Base-by-base conservation (phyloP, 2,113 vertebrate genomes). In the Caloenas nicobarica region DNA sequence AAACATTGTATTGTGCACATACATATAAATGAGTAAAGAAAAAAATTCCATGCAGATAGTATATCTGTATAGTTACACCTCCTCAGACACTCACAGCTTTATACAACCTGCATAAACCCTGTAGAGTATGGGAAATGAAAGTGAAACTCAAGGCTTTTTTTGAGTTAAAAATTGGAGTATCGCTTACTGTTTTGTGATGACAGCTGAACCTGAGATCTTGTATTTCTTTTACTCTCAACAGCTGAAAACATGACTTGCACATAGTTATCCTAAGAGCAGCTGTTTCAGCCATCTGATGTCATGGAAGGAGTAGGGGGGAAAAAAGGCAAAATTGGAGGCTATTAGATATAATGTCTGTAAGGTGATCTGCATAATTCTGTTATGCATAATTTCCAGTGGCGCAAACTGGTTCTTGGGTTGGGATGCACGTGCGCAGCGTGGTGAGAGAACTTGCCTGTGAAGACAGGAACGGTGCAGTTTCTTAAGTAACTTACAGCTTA, bases 201-300 rank as follows among this genome's bases (percentile, higher is more conserved):
- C 62, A 76, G 31, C 40, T 91, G 91, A 93, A 51, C 29, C 61
- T 7, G 13, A 74, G 33, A 62, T 21, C 50, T 40, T 81, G 14
- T 23, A 2, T 31, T 81, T 61, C 53, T 73, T 56, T 7, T 17
- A 13, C 11, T 57, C 24, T 26, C 10, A 31, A 6, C 66, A 94
- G 62, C 74, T 93, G 87, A 87, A 88, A 89, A 58, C 50, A 19
- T 91, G 81, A 89, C 89, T 91, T 92, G 84, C 70, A 61, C 10
- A 5, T 91, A n/a, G 38, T 87, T 84, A 29, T 84, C 78, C 46
- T 64, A 31, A 54, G 80, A 69, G 58, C 78, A 95, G 87, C 78
- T 88, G 46, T 88, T 95, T 71, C 29, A 56, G 21, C 74, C 80
- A 15, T 22, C 64, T 88, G 46, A 73, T 83, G 79, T 81, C 74